Percentiles rank a stretch among this genome's conserved stretches.
These are phyloP conservation scores for Calameuta pallipes DNA, from an alignment of 2,888 invertebrate species.

Conservation along the genomic window DNA sequence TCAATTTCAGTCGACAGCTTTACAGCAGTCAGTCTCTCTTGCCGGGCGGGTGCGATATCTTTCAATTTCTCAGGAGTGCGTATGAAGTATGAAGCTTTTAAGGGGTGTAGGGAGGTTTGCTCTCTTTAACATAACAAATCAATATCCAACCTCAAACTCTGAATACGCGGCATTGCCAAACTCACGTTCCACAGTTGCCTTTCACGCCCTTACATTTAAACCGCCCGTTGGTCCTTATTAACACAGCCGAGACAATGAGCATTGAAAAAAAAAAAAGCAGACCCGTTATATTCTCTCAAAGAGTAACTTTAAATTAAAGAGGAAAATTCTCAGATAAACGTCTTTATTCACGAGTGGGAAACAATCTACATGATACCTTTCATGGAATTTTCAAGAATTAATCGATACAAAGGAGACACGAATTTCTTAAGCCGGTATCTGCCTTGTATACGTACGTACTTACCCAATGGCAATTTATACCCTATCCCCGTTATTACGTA, in stretches of 20 bases:
- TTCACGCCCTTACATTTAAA: not conserved
- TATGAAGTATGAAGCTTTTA: not conserved
- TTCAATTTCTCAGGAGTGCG: not conserved
- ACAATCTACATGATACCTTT: not conserved
- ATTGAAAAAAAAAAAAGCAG: too few species aligned
- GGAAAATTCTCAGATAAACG: not conserved
- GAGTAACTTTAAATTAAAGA: not conserved
- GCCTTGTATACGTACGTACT: not conserved
- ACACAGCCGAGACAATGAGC: not conserved
- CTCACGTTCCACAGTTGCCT: not conserved
- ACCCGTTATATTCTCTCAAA: too few species aligned
- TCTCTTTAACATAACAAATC: not conserved
- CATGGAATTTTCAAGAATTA: not conserved
- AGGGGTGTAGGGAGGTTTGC: not conserved
- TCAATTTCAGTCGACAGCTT: not conserved
- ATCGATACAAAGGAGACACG: not conserved
- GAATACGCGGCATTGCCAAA: not conserved
- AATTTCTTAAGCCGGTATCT: not conserved
- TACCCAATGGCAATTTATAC: too few species aligned
- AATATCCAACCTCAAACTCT: not conserved
- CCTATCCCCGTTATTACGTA: not conserved
- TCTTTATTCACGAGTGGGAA: not conserved
- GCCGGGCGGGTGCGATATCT: not conserved
- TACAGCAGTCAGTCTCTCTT: not conserved
- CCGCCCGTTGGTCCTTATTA: not conserved